phyloP scores from a whole-genome alignment of 2,113 vertebrate species.

The Aix galericulata region DNA sequence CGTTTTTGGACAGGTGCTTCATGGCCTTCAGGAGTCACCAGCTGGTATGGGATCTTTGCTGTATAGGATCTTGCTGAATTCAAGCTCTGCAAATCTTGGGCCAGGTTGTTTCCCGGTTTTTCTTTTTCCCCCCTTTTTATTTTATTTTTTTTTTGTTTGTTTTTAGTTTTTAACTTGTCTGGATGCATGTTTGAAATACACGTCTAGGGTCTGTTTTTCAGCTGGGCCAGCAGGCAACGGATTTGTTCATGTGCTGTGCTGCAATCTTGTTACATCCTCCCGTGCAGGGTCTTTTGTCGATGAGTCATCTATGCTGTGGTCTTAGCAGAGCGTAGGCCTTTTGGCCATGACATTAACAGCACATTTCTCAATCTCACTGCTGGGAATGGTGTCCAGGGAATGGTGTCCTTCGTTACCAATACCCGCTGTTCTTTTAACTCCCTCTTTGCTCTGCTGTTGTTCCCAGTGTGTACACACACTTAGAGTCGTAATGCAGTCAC shows the following conservation, averaged over 20 bases:
- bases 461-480: neutral
- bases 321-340: neutral
- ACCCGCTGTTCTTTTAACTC: neutral
- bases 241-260: accelerated
- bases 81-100: neutral
- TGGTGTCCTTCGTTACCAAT: neutral
- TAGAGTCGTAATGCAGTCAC: neutral
- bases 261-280: neutral
- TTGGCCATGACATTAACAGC: neutral
- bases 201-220: neutral
- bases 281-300: neutral
- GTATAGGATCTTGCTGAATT: neutral
- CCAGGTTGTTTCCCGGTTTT: neutral
- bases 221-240: neutral
- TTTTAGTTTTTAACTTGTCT: neutral
- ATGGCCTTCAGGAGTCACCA: neutral
- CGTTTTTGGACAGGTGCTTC: neutral
- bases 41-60: neutral
- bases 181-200: neutral
- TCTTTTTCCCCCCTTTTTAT: too few relatives aligned
- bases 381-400: constrained; percentile 28
- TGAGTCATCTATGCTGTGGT: constrained; percentile 8
- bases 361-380: constrained; percentile 39
- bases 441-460: neutral
- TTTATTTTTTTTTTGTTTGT: neutral